Base-by-base conservation (phyloP, 2,113 vertebrate genomes). In the Crocuta crocuta region DNA sequence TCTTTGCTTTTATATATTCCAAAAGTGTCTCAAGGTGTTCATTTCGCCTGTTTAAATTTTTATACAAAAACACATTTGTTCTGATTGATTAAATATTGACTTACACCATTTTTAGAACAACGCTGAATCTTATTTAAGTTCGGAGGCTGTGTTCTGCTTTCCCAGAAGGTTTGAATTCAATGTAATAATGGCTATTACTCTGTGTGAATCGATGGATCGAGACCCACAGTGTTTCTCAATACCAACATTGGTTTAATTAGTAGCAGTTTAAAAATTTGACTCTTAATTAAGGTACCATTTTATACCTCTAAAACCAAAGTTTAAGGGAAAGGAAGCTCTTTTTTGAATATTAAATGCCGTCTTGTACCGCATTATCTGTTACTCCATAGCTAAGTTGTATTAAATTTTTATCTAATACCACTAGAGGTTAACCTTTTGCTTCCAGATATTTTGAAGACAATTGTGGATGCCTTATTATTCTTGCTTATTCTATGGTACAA, bases 1-100 rank as follows among this genome's bases (percentile, higher is more conserved):
- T 98, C 96, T 93, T 58, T 97, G 89, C 93, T 98, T 98, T 91
- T 98, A 96, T 97, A 93, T 97, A 98, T 98, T 98, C 98, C 55
- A 94, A 10, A 79, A 98, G 43, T 24, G 98, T 98, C 98, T 99
- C 98, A 96, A 97, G 98, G 98, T 91, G 97, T 98, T 98, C 97
- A 98, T 99, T 98, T 95, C 91, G 58, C 97, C 94, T 98, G 98
- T 98, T 99, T 98, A 99, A 99, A 99, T 98, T 99, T 99, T 99
- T 96, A 98, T 99, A 98, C 76, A 98, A 92, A 97, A 98, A 97
- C 93, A 96, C 92, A 98, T 98, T 97, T 98, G 85, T 96, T 98
- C 94, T 98, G 97, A 98, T 98, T 98, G 97, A 98, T 98, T 98
- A 98, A 98, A 98, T 97, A 53, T 97, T 98, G 94, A 86, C 89